These are phyloP conservation scores for Celastrina argiolus DNA, from an alignment of 2,888 invertebrate species.

Conservation along the genomic window DNA sequence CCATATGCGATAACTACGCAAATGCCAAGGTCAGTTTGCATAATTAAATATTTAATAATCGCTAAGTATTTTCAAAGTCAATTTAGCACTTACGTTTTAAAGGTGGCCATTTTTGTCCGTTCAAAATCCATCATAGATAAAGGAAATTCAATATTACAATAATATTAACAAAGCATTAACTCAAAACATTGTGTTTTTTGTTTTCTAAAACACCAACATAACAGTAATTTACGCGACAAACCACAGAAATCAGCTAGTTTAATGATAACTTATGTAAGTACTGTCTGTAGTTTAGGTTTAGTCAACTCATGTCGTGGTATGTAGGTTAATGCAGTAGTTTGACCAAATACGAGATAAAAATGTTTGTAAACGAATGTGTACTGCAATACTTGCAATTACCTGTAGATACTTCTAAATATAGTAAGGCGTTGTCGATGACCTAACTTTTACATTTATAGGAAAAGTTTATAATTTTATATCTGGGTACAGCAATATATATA, in stretches of 20 bases:
- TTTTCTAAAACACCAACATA: neutral
- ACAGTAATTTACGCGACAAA: neutral
- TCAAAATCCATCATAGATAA: neutral
- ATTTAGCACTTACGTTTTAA: neutral
- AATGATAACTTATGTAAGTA: neutral
- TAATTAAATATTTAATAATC: conserved; percentile 3
- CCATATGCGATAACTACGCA: neutral
- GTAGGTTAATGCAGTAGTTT: conserved; percentile 15
- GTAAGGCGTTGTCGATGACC: conserved; percentile 1
- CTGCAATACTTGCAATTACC: neutral
- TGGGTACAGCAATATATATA: too few relatives aligned
- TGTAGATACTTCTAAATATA: neutral
- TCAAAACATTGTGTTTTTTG: too few relatives aligned
- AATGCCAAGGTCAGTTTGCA: conserved; percentile 6
- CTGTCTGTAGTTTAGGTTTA: neutral
- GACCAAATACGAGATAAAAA: conserved; percentile 18
- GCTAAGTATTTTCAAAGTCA: conserved; percentile 1
- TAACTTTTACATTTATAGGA: neutral
- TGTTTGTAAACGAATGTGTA: conserved; percentile 10
- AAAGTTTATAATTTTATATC: neutral
- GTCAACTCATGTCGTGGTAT: neutral
- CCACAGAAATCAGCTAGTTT: neutral
- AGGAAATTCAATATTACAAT: neutral
- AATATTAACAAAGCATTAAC: too few relatives aligned
- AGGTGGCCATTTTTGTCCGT: neutral